These are phyloP conservation scores for Chymomyza caudatula DNA, from an alignment of 2,888 invertebrate species.

Conservation along the genomic window DNA sequence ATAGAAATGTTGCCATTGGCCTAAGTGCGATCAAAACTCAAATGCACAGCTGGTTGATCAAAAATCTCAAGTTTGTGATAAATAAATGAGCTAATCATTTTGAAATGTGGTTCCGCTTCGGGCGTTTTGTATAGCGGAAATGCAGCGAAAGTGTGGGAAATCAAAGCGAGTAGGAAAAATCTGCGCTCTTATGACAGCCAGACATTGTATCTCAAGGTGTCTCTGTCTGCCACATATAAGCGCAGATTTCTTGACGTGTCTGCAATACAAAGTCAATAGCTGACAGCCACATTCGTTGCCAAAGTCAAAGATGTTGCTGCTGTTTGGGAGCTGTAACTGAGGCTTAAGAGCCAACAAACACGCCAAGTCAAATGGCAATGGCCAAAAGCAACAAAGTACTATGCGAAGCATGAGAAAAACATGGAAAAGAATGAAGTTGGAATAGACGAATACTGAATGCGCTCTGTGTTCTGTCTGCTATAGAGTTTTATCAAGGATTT, in stretches of 20 bases:
- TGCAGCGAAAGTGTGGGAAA: slow-evolving; percentile 46
- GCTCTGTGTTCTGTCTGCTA: neutral
- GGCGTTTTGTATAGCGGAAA: slow-evolving; percentile 37
- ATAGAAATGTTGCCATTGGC: neutral
- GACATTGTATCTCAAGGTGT: neutral
- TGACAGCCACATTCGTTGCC: neutral
- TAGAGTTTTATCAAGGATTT: no score
- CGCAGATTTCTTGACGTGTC: slow-evolving; percentile 9
- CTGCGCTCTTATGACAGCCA: slow-evolving; percentile 24
- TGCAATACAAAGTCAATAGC: slow-evolving; percentile 28
- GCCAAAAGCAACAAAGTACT: slow-evolving; percentile 66
- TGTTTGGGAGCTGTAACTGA: slow-evolving; percentile 4
- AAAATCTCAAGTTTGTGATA: slow-evolving; percentile 36
- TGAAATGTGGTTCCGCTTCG: neutral
- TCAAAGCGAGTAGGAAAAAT: slow-evolving; percentile 42
- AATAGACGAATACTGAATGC: neutral
- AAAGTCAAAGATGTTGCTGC: slow-evolving; percentile 23
- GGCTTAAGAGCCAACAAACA: slow-evolving; percentile 61
- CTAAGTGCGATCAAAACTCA: neutral
- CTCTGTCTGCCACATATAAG: neutral
- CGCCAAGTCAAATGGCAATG: slow-evolving; percentile 64
- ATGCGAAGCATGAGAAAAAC: slow-evolving; percentile 16
- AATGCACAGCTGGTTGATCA: neutral
- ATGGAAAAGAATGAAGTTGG: neutral
- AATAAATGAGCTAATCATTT: slow-evolving; percentile 36